Base-by-base conservation (phyloP, 2,888 invertebrate species). In the Liodrosophila aerea region DNA sequence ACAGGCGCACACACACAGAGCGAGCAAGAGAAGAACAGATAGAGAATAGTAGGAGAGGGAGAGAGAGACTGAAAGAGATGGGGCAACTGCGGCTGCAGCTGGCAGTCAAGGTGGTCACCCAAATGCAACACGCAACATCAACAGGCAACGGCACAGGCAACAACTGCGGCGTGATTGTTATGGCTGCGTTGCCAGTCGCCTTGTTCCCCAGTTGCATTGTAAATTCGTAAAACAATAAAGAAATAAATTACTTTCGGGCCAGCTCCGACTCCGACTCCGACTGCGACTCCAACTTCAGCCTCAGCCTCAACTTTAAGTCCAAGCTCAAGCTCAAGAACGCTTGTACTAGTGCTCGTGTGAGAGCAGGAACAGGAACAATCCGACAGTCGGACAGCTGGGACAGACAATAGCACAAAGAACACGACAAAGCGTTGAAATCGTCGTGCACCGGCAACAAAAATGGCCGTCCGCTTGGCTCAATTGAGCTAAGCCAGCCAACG, bases 241-340 rank as follows among this genome's bases (percentile, higher is more conserved):
- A 89, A 88, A 89, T 89, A 89, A 89, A 89, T 89, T 88, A 89
- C 88, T 89, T 88, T 87, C 87, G 87, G 81, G 73, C 71, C 59
- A 62, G 36, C 44, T 46, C 36, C 39, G 41, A 44, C 41, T 49
- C 13, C 56, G 58, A 22, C 18, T 46, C 13, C 50, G 39, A 12
- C 43, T 49, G n/a, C 43, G 16, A 33, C 29, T 13, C 33, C 40
- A 40, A 46, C 18, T 36, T 40, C 60, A 69, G 61, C 64, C 57
- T 53, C 63, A 31, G 46, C 31, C 31, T 40, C 69, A 69, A 56
- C 60, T 60, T 51, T 60, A 31, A 22, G n/a, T 41, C 7, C 51
- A 40, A 40, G 7, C 18, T n/a, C 46, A 64, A 45, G 44, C 39
- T 41, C 65, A 83, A 78, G 78, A 78, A 83, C 81, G 76, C 84